These are phyloP conservation scores for Cottoperca gobio DNA, from an alignment of 2,797 vertebrate species.

Conservation along the genomic window DNA sequence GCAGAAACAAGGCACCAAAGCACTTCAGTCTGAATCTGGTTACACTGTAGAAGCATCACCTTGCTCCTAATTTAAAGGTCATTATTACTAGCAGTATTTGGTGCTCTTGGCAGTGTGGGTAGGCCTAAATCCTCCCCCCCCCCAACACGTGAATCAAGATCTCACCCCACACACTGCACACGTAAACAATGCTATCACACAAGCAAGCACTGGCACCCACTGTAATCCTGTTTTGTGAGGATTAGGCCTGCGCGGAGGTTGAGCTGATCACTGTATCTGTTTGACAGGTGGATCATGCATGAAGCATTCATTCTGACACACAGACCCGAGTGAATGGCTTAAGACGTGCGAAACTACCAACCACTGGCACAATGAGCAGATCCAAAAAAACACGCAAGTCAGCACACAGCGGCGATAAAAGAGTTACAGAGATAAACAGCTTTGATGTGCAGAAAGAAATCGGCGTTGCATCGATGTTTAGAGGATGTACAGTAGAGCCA, in stretches of 20 bases:
- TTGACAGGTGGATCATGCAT: constrained; percentile 71
- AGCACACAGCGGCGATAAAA: constrained; percentile 33
- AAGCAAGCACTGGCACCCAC: constrained; percentile 47
- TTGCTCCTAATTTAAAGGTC: constrained; percentile 14
- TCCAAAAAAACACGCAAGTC: constrained; percentile 43
- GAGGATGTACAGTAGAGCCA: neutral
- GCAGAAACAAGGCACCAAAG: neutral
- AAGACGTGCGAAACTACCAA: constrained; percentile 34
- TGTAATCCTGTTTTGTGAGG: constrained; percentile 69
- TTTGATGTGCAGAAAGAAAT: constrained; percentile 42
- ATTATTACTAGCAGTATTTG: constrained; percentile 15
- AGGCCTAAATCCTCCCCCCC: constrained; percentile 43
- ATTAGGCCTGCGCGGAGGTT: constrained; percentile 65
- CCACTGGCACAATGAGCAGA: constrained; percentile 48
- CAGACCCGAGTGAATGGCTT: constrained; percentile 45
- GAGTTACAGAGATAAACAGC: constrained; percentile 42
- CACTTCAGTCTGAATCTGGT: neutral
- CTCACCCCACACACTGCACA: constrained; percentile 49
- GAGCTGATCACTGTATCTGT: constrained; percentile 67
- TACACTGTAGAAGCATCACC: constrained; percentile 10
- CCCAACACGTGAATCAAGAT: constrained; percentile 58
- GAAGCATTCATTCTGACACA: constrained; percentile 68
- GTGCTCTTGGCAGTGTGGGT: constrained; percentile 9
- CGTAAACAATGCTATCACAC: constrained; percentile 62
- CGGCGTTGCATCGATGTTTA: constrained; percentile 23